Base-by-base conservation (phyloP, 2,113 vertebrate genomes). In the Orcinus orca region DNA sequence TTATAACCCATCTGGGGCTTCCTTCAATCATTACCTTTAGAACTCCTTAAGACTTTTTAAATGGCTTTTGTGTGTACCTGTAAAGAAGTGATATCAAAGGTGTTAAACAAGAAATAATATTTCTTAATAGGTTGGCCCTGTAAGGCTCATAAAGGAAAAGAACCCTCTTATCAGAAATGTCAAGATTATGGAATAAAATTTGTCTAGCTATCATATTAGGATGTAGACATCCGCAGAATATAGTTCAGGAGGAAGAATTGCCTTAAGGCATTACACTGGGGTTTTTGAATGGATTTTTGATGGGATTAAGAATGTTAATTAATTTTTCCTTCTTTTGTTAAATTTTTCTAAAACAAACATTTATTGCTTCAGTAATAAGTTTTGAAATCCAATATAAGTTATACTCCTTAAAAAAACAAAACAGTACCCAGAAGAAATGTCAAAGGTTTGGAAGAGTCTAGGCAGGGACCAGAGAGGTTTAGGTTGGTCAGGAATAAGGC, bases 51-150 rank as follows among this genome's bases (percentile, higher is more conserved):
- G 25, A 53, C 74, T 89, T 92, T 93, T 38, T 6, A 84, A 63
- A 25, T 87, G 47, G 58, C 12, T 73, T 70, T 93, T 93, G 41
- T 44, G 3, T 90, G 14, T 87, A 63, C 8, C 5, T 74, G 7
- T 85, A 86, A 88, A 92, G 67, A 95, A 84, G 44, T 89, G 71
- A 21, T 86, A 65, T 94, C 73, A 93, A 70, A 77, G 33, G 3
- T 77, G 68, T 31, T 38, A 67, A 92, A 77, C 3, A 84, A 73
- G 38, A 95, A 68, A 50, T 41, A 86, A 11, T 86, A 81, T 77
- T 94, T 93, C 23, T n/a, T 94, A 86, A 88, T 74, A 67, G 25
- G 4, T 44, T 55, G 47, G 21, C 63, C 80, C 17, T 92, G 1
- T 73, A 88, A 83, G 18, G 4, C 92, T 80, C 73, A 26, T 8